Evolutionary conservation across 2,888 invertebrate genomes (phyloP).

Genomic region (Epsilonema sp.): DNA sequence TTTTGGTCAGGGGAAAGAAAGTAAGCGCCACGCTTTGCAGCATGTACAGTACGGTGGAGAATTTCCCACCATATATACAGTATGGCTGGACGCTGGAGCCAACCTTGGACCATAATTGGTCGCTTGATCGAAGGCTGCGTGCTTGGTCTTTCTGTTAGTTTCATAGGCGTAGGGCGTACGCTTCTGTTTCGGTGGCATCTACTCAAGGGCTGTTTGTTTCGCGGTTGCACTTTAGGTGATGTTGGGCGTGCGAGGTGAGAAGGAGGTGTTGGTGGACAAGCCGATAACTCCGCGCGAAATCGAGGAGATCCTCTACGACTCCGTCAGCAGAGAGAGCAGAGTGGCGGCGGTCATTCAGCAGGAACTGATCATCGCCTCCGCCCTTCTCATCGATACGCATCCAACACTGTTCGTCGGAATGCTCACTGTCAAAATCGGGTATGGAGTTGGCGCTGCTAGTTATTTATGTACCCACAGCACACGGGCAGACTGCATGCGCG

Average conservation of each 20-base stretch:
- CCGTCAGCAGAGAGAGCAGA: constrained; percentile 57
- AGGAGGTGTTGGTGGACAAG: constrained; percentile 88
- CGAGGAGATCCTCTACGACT: constrained; percentile 60
- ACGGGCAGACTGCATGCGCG: too few relatives aligned
- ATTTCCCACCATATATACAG: background rate
- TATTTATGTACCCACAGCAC: background rate
- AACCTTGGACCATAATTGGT: background rate
- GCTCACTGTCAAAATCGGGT: constrained; percentile 54
- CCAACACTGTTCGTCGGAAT: constrained; percentile 88
- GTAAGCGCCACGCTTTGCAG: too few relatives aligned
- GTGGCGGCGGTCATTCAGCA: constrained; percentile 79
- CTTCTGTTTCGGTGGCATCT: constrained; percentile 7
- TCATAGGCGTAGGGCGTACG: too few relatives aligned
- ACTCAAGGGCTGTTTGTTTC: constrained; percentile 3
- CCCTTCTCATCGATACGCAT: constrained; percentile 70
- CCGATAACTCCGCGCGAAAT: constrained; percentile 92
- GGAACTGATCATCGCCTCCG: constrained; percentile 64
- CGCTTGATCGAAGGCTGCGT: background rate
- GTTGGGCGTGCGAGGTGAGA: constrained; percentile 76
- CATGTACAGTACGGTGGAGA: background rate
- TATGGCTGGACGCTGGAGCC: background rate
- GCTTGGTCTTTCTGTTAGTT: too few relatives aligned
- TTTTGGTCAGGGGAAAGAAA: constrained; percentile 92
- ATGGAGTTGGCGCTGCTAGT: constrained; percentile 11
- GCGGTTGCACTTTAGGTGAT: constrained; percentile 42